These are phyloP conservation scores for Drosophila prostipennis DNA, from an alignment of 2,888 invertebrate genomes.

Conservation along the genomic window DNA sequence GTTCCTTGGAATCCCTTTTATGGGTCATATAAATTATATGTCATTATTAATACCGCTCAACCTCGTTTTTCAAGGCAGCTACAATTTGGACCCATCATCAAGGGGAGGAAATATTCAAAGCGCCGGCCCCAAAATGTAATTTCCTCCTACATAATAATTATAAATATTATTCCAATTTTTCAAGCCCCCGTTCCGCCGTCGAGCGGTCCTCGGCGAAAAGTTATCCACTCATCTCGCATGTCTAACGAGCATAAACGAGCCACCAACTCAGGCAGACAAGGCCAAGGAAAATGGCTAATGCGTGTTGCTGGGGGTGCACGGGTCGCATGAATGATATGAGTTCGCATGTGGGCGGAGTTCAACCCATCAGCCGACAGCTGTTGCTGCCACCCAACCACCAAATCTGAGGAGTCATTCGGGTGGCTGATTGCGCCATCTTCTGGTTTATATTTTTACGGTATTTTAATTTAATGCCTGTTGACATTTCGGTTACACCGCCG, in stretches of 20 bases:
- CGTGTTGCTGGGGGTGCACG: slow-evolving; percentile 12
- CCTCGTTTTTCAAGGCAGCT: slow-evolving; percentile 27
- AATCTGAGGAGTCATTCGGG: slow-evolving; percentile 48
- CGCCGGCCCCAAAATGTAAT: slow-evolving; percentile 37
- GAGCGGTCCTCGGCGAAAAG: slow-evolving; percentile 23
- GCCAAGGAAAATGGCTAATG: slow-evolving; percentile 43
- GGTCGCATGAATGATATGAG: slow-evolving; percentile 1
- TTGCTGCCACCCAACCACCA: slow-evolving; percentile 29
- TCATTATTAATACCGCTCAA: slow-evolving; percentile 1
- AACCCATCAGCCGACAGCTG: slow-evolving; percentile 53
- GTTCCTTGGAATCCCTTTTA: neutral
- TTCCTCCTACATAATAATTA: slow-evolving; percentile 49
- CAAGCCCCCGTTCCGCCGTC: slow-evolving; percentile 10
- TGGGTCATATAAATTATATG: neutral
- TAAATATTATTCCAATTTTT: slow-evolving; percentile 50
- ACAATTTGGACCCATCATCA: slow-evolving; percentile 33
- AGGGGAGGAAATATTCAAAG: slow-evolving; percentile 9
- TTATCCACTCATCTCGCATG: slow-evolving; percentile 51
- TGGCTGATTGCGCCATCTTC: slow-evolving; percentile 46
- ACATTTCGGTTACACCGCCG: slow-evolving; percentile 56
- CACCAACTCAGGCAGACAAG: slow-evolving; percentile 36
- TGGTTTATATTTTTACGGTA: slow-evolving; percentile 56
- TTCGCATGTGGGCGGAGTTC: slow-evolving; percentile 12
- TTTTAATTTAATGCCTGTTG: slow-evolving; percentile 71
- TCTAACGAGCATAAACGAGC: slow-evolving; percentile 52